Percentiles rank a stretch among this genome's conserved stretches.
Evolutionary conservation across 2,113 vertebrate species (phyloP).

Genomic region (Alouatta palliata): DNA sequence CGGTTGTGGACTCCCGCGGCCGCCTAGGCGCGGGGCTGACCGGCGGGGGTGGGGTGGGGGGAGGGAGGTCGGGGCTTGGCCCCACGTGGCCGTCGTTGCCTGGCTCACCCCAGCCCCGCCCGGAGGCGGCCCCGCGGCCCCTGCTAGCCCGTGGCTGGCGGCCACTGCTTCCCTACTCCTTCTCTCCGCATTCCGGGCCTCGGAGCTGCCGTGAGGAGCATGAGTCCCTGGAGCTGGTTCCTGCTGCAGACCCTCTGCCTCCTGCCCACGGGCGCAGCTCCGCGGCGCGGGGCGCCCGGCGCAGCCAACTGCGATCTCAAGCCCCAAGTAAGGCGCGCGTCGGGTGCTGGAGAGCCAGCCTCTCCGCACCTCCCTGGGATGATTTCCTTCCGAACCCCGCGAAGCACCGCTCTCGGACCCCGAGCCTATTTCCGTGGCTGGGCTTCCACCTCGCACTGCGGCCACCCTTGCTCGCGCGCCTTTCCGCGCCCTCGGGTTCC

Average conservation of each 20-base stretch:
- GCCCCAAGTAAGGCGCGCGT: neutral
- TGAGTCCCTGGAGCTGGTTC: neutral
- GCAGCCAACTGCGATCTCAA: neutral
- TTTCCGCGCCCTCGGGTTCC: fast-evolving
- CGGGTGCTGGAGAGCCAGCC: neutral
- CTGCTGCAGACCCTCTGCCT: neutral
- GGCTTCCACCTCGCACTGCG: neutral
- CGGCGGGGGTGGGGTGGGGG: neutral
- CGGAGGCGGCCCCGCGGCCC: neutral
- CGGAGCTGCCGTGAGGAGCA: neutral
- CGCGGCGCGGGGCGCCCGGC: neutral
- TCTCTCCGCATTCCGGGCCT: neutral
- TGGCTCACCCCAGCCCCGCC: neutral
- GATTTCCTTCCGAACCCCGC: too few relatives aligned
- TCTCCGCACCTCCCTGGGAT: neutral
- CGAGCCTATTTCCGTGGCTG: neutral
- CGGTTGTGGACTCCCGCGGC: fast-evolving
- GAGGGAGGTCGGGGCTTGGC: neutral
- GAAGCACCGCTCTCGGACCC: neutral
- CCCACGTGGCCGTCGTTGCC: neutral
- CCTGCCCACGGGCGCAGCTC: neutral
- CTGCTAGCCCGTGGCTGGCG: neutral
- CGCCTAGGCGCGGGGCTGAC: fast-evolving
- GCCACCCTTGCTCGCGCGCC: neutral
- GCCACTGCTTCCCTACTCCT: neutral